These are phyloP conservation scores for Bos indicus DNA, from an alignment of 2,113 vertebrate species.

Conservation along the genomic window DNA sequence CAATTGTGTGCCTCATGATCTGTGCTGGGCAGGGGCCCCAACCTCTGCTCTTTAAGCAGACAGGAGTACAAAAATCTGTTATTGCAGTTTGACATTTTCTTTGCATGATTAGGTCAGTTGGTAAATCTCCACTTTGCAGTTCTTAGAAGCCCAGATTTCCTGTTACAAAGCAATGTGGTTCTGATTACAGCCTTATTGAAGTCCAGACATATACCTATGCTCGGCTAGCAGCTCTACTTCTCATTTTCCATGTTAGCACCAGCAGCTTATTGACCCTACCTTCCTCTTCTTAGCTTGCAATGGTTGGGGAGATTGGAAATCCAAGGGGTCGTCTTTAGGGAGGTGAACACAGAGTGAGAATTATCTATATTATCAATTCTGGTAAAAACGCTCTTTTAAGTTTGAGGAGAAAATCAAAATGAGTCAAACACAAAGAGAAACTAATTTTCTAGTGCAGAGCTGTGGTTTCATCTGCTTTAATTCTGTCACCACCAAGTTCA, in stretches of 20 bases:
- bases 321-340: no score
- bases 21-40: conserved; percentile 7
- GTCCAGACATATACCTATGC: background rate
- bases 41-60: conserved; percentile 35
- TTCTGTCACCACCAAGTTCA: background rate
- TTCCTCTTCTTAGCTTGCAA: background rate
- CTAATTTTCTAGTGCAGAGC: background rate
- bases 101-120: conserved; percentile 60
- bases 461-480: background rate
- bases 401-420: background rate
- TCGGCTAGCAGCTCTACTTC: background rate
- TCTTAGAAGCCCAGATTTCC: conserved; percentile 57
- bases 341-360: background rate
- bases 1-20: conserved; percentile 53
- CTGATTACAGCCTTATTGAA: conserved; percentile 57
- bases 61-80: conserved; percentile 54
- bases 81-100: conserved; percentile 61
- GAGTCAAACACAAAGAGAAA: background rate
- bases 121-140: conserved; percentile 58
- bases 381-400: background rate
- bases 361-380: background rate
- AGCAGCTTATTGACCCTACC: background rate
- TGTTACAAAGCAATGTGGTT: conserved; percentile 54
- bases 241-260: background rate
- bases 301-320: background rate